These are phyloP conservation scores for Musca vetustissima DNA, from an alignment of 1,140 invertebrate genomes.

Conservation along the genomic window DNA sequence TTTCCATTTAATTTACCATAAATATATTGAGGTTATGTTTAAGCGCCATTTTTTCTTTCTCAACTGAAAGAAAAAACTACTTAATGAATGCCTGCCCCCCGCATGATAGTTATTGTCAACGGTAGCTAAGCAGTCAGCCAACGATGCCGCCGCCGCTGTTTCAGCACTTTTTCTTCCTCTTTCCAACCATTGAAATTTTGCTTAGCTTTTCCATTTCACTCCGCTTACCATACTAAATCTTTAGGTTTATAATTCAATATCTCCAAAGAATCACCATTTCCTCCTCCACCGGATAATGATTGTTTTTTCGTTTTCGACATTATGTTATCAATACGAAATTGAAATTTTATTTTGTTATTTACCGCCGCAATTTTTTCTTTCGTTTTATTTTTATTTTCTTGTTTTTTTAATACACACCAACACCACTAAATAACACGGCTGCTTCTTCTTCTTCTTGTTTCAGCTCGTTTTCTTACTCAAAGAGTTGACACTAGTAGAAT, in stretches of 20 bases:
- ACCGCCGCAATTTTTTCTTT: conserved; percentile 12
- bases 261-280: conserved; percentile 40
- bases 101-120: no score
- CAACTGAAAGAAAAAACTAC: neutral
- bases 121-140: no score
- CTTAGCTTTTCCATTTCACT: neutral
- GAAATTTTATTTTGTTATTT: conserved; percentile 31
- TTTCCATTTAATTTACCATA: conserved; percentile 10
- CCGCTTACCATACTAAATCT: conserved; percentile 52
- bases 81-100: no score
- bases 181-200: conserved; percentile 7
- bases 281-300: conserved; percentile 42
- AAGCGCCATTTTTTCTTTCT: conserved; percentile 27
- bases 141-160: neutral
- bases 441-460: no score
- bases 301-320: conserved; percentile 55
- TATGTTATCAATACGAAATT: conserved; percentile 42
- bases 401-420: no score
- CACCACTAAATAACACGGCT: no score
- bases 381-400: no score
- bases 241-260: conserved; percentile 53
- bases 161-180: no score
- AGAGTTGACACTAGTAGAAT: no score
- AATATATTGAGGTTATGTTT: conserved; percentile 28
- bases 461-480: no score